Evolutionary conservation across 2,113 vertebrate species (phyloP), one percentile per base, ranked within the genome.

Genomic region (Ptilonorhynchus violaceus): DNA sequence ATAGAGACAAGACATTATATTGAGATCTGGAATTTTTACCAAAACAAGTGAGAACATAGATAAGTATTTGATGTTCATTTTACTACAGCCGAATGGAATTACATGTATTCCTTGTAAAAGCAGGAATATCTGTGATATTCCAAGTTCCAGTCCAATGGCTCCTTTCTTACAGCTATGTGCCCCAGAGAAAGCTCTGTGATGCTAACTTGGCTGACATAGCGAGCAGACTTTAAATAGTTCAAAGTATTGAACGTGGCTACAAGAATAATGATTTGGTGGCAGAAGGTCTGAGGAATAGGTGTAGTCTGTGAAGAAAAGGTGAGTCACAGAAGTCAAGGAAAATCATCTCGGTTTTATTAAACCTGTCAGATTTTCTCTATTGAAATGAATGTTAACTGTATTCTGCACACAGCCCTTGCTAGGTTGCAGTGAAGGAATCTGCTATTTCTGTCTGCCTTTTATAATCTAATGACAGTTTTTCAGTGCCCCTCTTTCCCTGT

Each of bases 271-370:
- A 74, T 85, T 82, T 83, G 85, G 37, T 96, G 95, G 88, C 92
- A 85, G 73, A 30, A 93, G 77, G 88, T 93, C 87, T 97, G 86
- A 91, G 92, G 87, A 93, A 92, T 85, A 93, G 68, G 73, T 92
- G 39, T 72, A 87, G 89, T 89, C 30, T 4, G 82, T 86, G 72
- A 87, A 95, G 60, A 90, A 89, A 96, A 96, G 79, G 92, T 89
- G 87, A 96, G 95, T 89, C 83, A 84, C 33, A 33, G 59, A 91
- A 97, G 92, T 94, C 94, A 94, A 81, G 90, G 93, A 93, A 97
- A 95, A 97, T 95, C 44, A 25, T 92, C 92, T 91, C 10, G 19
- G 56, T 91, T 96, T 97, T 95, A 95, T 94, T 89, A 95, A 83
- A 89, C 64, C 89, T 92, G 92, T 97, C 92, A 93, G 85, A 88